phyloP scores from a whole-genome alignment of 2,888 invertebrate genomes.

The Osmoderma eremita region DNA sequence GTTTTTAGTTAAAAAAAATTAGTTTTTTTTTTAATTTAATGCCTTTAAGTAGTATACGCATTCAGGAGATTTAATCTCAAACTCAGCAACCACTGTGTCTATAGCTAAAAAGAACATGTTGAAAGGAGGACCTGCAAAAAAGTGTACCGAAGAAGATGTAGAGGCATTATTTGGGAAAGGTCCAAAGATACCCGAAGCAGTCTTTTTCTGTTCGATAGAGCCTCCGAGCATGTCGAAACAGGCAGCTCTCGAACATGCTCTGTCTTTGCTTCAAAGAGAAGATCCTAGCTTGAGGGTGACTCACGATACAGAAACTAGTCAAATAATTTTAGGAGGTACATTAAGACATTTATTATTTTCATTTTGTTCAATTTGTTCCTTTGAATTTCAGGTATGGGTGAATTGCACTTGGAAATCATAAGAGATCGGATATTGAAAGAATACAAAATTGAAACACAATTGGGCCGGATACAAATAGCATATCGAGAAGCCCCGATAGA shows the following conservation, averaged over 20 bases:
- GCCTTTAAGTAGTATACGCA: constrained; percentile 67
- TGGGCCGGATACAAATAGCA: constrained; percentile 92
- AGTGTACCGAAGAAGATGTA: constrained; percentile 55
- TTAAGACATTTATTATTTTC: constrained; percentile 39
- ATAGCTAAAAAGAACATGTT: constrained; percentile 68
- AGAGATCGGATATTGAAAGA: constrained; percentile 88
- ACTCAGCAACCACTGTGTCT: constrained; percentile 67
- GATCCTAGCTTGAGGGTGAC: constrained; percentile 89
- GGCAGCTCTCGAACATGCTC: constrained; percentile 79
- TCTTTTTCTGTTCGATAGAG: constrained; percentile 96
- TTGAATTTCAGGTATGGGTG: constrained; percentile 90
- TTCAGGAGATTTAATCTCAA: constrained; percentile 80
- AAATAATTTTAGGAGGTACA: constrained; percentile 82
- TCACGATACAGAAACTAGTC: constrained; percentile 82
- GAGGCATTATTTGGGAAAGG: constrained; percentile 66
- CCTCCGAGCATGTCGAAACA: constrained; percentile 84
- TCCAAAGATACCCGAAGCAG: constrained; percentile 87
- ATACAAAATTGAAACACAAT: constrained; percentile 89
- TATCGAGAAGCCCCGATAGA: constrained; percentile 81
- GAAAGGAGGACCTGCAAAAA: constrained; percentile 37
- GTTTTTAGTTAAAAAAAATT: constrained; percentile 39
- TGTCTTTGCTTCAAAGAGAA: constrained; percentile 83
- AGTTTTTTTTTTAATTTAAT: background rate
- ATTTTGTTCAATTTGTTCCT: no score
- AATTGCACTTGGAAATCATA: constrained; percentile 94